Percentiles rank a stretch among this genome's conserved stretches.
phyloP scores from a whole-genome alignment of 1,140 invertebrate genomes.

The Calycopis cecrops region DNA sequence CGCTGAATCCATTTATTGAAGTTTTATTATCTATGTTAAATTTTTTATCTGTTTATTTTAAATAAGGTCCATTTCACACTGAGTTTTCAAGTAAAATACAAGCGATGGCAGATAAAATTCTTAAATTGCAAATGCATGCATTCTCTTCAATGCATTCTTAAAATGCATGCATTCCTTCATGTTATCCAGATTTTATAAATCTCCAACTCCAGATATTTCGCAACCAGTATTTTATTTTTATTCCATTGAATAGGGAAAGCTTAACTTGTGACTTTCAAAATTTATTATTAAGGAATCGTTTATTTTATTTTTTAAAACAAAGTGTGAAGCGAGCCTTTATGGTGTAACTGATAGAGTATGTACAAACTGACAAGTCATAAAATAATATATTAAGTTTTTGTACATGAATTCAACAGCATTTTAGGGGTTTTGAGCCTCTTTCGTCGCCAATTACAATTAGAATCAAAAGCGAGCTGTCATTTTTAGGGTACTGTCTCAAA shows the following conservation, averaged over 20 bases:
- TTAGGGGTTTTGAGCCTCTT: background rate
- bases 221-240: too few relatives aligned
- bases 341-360: background rate
- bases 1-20: background rate
- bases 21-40: conserved; percentile 2
- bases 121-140: background rate
- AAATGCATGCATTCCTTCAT: too few relatives aligned
- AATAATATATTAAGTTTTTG: background rate
- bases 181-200: too few relatives aligned
- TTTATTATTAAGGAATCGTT: background rate
- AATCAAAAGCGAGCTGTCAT: too few relatives aligned
- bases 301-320: background rate
- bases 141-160: too few relatives aligned
- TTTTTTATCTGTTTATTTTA: background rate
- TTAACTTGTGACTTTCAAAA: background rate
- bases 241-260: too few relatives aligned
- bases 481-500: too few relatives aligned
- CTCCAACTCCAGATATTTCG: too few relatives aligned
- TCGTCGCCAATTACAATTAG: too few relatives aligned
- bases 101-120: background rate
- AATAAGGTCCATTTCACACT: background rate
- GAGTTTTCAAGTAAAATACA: background rate
- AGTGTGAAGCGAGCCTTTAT: background rate
- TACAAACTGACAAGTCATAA: background rate
- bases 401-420: background rate